These are phyloP conservation scores for Archips xylosteana DNA, from an alignment of 2,888 invertebrate genomes.

Conservation along the genomic window DNA sequence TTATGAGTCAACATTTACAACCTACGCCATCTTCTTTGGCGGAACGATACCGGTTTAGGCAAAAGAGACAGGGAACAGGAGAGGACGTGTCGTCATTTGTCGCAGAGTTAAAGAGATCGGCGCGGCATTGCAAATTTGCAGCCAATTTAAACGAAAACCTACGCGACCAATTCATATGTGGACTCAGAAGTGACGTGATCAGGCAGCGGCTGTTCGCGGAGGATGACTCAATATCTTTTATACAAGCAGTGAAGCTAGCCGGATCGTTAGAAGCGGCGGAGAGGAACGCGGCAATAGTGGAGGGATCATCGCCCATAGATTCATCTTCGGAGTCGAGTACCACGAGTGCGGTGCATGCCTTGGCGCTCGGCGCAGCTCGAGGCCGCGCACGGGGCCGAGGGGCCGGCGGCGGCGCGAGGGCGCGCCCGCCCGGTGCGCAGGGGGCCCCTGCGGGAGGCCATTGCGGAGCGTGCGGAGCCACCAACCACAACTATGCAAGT, in stretches of 20 bases:
- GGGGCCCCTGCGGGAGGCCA: neutral
- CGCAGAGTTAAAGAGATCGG: slow-evolving; percentile 24
- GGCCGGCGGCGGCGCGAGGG: neutral
- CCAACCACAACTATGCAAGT: neutral
- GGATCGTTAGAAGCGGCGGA: slow-evolving; percentile 20
- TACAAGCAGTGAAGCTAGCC: slow-evolving; percentile 12
- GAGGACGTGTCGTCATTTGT: neutral
- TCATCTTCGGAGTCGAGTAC: neutral
- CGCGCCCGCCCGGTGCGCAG: neutral
- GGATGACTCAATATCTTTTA: slow-evolving; percentile 5
- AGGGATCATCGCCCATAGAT: neutral
- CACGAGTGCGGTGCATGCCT: slow-evolving; percentile 4
- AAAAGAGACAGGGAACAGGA: neutral
- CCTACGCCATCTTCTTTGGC: slow-evolving; percentile 9
- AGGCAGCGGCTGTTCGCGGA: slow-evolving; percentile 37
- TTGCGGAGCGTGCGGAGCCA: slow-evolving; percentile 8
- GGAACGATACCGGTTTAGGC: slow-evolving; percentile 3
- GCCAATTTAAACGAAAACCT: slow-evolving; percentile 23
- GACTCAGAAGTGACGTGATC: slow-evolving; percentile 23
- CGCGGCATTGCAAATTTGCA: slow-evolving; percentile 19
- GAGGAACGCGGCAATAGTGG: slow-evolving; percentile 21
- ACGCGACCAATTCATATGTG: slow-evolving; percentile 36
- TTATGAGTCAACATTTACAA: neutral
- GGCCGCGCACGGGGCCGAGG: neutral
- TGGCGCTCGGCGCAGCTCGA: neutral